Conservation (phyloP, 2,888 invertebrate species). For the Hydrotaea diabolus region DNA sequence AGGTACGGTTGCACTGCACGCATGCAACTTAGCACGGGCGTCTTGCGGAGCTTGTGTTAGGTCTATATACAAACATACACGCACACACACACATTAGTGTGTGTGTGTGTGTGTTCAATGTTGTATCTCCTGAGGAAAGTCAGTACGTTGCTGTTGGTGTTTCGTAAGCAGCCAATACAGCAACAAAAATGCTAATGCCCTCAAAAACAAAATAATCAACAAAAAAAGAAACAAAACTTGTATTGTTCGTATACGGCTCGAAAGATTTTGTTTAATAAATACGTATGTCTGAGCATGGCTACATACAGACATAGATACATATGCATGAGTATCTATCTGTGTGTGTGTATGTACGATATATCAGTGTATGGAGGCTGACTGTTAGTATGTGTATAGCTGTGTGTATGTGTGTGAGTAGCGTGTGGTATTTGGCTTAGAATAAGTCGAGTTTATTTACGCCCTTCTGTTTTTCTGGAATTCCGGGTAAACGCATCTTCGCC, state of each 20-base stretch:
- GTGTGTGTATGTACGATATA: slow-evolving; percentile 33
- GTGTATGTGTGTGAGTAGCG: not conserved
- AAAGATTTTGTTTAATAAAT: slow-evolving; percentile 47
- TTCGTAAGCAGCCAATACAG: slow-evolving; percentile 60
- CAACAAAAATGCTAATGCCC: slow-evolving; percentile 66
- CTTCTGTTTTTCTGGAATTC: slow-evolving; percentile 36
- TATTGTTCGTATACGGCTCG: slow-evolving; percentile 67
- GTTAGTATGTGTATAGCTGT: slow-evolving; percentile 31
- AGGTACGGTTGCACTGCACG: slow-evolving; percentile 65
- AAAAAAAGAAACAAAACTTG: slow-evolving; percentile 59
- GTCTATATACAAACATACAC: slow-evolving; percentile 41
- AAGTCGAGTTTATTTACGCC: slow-evolving; percentile 49
- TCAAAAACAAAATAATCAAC: slow-evolving; percentile 61
- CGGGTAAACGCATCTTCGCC: slow-evolving; percentile 36
- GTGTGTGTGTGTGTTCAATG: slow-evolving; percentile 51
- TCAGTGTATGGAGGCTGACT: slow-evolving; percentile 13
- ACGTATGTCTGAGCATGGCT: slow-evolving; percentile 18
- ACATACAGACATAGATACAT: too few relatives aligned
- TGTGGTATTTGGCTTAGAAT: slow-evolving; percentile 53
- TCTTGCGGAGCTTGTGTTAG: not conserved
- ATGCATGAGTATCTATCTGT: too few relatives aligned
- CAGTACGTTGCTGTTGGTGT: slow-evolving; percentile 37
- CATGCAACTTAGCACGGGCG: slow-evolving; percentile 57
- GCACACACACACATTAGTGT: slow-evolving; percentile 36
- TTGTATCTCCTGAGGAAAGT: slow-evolving; percentile 69